phyloP scores from a whole-genome alignment of 2,797 vertebrate species.

The Premnoplex brunnescens region DNA sequence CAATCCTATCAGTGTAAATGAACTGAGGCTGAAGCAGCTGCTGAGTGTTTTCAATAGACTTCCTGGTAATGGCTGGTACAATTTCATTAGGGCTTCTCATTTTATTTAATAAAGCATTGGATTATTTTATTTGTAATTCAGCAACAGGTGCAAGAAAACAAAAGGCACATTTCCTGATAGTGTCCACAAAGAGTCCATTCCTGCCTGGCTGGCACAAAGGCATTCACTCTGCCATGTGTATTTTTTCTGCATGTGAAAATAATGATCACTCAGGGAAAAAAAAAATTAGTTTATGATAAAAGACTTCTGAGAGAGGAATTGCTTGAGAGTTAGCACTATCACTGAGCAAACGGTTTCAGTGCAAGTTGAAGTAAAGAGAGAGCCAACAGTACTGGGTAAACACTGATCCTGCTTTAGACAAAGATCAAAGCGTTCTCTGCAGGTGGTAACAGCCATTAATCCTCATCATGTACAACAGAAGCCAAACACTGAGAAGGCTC shows the following conservation, averaged over 20 bases:
- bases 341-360: not conserved
- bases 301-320: not conserved
- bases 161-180: conserved; percentile 46
- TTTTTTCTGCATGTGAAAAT: not conserved
- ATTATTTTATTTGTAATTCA: conserved; percentile 50
- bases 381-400: not conserved
- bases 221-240: not conserved
- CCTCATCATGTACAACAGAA: not conserved
- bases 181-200: conserved; percentile 44
- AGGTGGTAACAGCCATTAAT: not conserved
- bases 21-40: conserved; percentile 33
- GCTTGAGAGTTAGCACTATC: not conserved
- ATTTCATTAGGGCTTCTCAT: conserved; percentile 24
- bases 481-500: not conserved
- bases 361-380: not conserved
- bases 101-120: conserved; percentile 53
- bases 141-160: conserved; percentile 56
- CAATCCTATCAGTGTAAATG: conserved; percentile 22
- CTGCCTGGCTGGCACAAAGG: not conserved
- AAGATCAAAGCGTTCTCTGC: not conserved
- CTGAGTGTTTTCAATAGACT: conserved; percentile 42
- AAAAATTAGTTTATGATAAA: not conserved
- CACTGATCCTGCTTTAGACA: not conserved
- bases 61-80: conserved; percentile 62
- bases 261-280: not conserved